Conservation (phyloP, 2,113 vertebrate genomes). For the Daubentonia madagascariensis region DNA sequence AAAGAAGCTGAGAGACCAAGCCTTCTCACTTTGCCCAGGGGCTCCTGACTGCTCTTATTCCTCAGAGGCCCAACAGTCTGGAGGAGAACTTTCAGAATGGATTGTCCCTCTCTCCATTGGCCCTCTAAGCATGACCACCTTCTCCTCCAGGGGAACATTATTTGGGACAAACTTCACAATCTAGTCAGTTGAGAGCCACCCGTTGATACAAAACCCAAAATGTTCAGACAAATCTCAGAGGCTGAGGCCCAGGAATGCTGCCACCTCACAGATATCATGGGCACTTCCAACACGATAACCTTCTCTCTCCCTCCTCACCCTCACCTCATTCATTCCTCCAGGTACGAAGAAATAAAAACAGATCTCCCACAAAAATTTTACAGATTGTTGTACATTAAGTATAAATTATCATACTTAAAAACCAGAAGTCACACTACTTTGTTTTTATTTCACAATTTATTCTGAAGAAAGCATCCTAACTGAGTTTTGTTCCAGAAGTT, state of each 20-base stretch:
- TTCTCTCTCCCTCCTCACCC: neutral
- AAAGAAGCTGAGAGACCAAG: neutral
- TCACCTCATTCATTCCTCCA: neutral
- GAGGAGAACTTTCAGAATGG: neutral
- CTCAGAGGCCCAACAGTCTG: neutral
- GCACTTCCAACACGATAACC: neutral
- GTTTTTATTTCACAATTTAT: conserved; percentile 41
- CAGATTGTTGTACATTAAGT: neutral
- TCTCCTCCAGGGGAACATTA: neutral
- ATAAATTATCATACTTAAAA: conserved; percentile 17
- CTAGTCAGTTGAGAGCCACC: neutral
- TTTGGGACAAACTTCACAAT: conserved; percentile 16
- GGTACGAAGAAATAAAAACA: conserved; percentile 22
- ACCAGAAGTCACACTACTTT: neutral
- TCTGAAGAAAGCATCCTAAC: conserved; percentile 30
- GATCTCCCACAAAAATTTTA: neutral
- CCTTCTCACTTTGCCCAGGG: neutral
- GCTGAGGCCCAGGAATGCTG: neutral
- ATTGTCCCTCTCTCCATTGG: neutral
- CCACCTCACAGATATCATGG: neutral
- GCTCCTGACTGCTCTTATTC: neutral
- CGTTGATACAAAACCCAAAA: neutral
- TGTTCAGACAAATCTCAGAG: neutral
- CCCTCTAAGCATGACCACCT: neutral
- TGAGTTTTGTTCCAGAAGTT: conserved; percentile 41